Conservation (phyloP, 2,888 invertebrate species). For the Thysanoteuthis rhombus region DNA sequence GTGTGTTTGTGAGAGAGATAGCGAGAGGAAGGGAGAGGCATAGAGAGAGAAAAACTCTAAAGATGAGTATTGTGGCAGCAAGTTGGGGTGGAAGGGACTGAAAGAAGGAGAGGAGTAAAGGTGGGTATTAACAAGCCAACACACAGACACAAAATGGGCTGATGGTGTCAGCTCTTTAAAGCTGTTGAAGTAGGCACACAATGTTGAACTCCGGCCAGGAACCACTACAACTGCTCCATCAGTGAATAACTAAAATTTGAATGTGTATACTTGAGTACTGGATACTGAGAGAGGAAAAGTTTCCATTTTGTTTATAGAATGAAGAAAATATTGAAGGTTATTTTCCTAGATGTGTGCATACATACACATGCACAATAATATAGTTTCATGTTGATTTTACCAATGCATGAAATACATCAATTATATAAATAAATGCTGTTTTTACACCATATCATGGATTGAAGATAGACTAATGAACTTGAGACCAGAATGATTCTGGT, state of each 20-base stretch:
- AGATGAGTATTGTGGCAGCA: not conserved
- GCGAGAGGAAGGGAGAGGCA: too few relatives aligned
- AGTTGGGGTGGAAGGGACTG: not conserved
- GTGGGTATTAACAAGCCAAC: not conserved
- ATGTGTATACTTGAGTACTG: not conserved
- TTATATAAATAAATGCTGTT: too few relatives aligned
- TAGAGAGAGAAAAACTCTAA: too few relatives aligned
- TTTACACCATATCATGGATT: too few relatives aligned
- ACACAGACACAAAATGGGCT: not conserved
- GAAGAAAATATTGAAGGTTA: not conserved
- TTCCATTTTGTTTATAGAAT: not conserved
- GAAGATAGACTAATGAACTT: too few relatives aligned
- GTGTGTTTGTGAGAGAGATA: too few relatives aligned
- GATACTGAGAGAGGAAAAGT: not conserved
- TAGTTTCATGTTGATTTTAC: too few relatives aligned
- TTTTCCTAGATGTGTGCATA: too few relatives aligned
- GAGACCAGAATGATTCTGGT: too few relatives aligned
- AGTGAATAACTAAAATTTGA: not conserved
- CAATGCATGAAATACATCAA: too few relatives aligned
- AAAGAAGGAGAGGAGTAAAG: not conserved
- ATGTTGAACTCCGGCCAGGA: not conserved
- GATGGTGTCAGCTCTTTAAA: not conserved
- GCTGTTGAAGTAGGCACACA: not conserved
- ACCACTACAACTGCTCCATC: not conserved
- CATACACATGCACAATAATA: too few relatives aligned